phyloP scores from a whole-genome alignment of 2,888 invertebrate species.

The Melanophora roralis region DNA sequence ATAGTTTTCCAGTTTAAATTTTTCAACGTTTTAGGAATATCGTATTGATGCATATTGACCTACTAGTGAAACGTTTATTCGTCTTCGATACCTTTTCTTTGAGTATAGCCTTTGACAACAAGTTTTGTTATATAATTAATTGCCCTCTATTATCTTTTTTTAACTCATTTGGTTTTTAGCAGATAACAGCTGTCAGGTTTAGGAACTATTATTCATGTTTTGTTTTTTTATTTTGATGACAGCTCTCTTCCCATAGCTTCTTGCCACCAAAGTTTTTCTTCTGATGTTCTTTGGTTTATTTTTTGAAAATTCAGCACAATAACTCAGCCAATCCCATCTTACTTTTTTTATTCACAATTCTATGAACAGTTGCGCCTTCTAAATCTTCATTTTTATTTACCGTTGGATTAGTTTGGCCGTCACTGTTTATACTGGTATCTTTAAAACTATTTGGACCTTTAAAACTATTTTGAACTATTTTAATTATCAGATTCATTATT shows the following conservation, averaged over 20 bases:
- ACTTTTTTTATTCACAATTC: neutral
- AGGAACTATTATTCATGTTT: constrained; percentile 21
- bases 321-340: neutral
- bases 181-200: constrained; percentile 28
- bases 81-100: constrained; percentile 35
- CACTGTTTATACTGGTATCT: too few relatives aligned
- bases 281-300: neutral
- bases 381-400: neutral
- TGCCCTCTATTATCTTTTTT: constrained; percentile 3
- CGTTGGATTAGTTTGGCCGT: too few relatives aligned
- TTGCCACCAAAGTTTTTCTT: neutral
- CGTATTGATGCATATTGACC: constrained; percentile 2
- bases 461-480: too few relatives aligned
- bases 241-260: constrained; percentile 6
- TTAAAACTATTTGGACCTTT: too few relatives aligned
- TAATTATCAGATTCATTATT: neutral
- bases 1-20: constrained; percentile 26
- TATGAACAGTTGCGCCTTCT: neutral
- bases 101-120: neutral
- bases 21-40: neutral
- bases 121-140: constrained; percentile 25
- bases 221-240: constrained; percentile 21
- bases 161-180: constrained; percentile 40
- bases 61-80: constrained; percentile 33
- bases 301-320: neutral